Evolutionary conservation across 2,888 invertebrate species (phyloP).

Genomic region (Aromia moschata): DNA sequence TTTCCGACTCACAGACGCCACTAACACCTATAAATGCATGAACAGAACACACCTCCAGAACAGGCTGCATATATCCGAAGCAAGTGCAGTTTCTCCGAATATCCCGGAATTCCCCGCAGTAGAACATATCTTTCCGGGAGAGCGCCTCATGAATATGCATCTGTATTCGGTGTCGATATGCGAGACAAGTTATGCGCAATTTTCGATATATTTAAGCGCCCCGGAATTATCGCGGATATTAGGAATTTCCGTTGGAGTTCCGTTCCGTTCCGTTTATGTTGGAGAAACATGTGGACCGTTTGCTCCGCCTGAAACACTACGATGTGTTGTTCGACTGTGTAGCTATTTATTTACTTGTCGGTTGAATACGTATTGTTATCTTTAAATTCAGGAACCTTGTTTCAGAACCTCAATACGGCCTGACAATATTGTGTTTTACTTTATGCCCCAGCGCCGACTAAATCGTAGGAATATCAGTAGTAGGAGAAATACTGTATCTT

Average conservation of each 20-base stretch:
- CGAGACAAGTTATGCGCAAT: slow-evolving; percentile 22
- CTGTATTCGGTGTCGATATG: slow-evolving; percentile 22
- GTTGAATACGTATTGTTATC: not conserved
- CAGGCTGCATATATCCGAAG: slow-evolving; percentile 5
- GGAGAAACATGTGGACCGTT: not conserved
- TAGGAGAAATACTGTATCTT: no score
- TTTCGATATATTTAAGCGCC: slow-evolving; percentile 18
- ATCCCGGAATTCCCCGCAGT: slow-evolving; percentile 19
- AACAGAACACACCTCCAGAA: slow-evolving; percentile 5
- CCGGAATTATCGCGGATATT: slow-evolving; percentile 7
- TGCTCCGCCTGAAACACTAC: not conserved
- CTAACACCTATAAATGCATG: slow-evolving; percentile 5
- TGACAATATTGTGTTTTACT: no score
- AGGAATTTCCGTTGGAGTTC: slow-evolving; percentile 11
- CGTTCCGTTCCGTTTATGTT: no score
- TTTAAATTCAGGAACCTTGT: no score
- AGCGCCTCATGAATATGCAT: slow-evolving; percentile 25
- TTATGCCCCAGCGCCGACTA: no score
- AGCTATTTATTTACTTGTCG: not conserved
- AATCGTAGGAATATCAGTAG: no score
- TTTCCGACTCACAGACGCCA: no score
- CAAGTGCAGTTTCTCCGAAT: slow-evolving; percentile 16
- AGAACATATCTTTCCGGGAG: slow-evolving; percentile 14
- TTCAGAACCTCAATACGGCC: no score
- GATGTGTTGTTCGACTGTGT: not conserved